Evolutionary conservation across 1,140 invertebrate genomes (phyloP).

Genomic region (Meteorus sp.): DNA sequence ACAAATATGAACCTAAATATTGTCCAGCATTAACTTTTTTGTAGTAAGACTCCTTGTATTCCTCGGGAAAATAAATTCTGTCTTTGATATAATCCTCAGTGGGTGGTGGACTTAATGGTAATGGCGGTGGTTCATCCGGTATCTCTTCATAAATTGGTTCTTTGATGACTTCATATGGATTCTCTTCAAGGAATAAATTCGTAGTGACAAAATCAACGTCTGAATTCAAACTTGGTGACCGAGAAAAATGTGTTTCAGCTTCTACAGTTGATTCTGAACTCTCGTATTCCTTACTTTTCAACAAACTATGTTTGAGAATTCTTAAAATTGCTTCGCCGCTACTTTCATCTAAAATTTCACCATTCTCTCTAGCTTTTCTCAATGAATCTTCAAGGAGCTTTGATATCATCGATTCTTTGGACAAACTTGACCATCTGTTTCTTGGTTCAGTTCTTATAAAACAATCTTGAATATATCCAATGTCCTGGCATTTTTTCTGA

Average conservation of each 20-base stretch:
- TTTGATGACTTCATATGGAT: constrained; percentile 79
- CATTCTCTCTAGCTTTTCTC: constrained; percentile 49
- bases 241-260: constrained; percentile 44
- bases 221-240: constrained; percentile 53
- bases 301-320: constrained; percentile 51
- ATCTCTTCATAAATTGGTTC: constrained; percentile 91
- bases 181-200: constrained; percentile 60
- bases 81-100: constrained; percentile 53
- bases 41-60: constrained; percentile 61
- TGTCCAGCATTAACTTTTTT: constrained; percentile 67
- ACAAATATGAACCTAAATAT: constrained; percentile 80
- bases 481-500: constrained; percentile 6
- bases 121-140: constrained; percentile 74
- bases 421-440: constrained; percentile 31
- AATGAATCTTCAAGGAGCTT: constrained; percentile 54
- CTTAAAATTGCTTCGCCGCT: constrained; percentile 54
- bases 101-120: constrained; percentile 73
- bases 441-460: constrained; percentile 1
- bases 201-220: constrained; percentile 45
- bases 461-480: constrained; percentile 7
- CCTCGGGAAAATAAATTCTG: constrained; percentile 62
- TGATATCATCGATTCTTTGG: constrained; percentile 51
- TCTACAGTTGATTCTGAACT: constrained; percentile 46
- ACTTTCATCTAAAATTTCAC: constrained; percentile 50
- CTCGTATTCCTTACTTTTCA: constrained; percentile 49